Evolutionary conservation across 2,888 invertebrate genomes (phyloP).

Genomic region (Acanthococcus lagerstroemiae): DNA sequence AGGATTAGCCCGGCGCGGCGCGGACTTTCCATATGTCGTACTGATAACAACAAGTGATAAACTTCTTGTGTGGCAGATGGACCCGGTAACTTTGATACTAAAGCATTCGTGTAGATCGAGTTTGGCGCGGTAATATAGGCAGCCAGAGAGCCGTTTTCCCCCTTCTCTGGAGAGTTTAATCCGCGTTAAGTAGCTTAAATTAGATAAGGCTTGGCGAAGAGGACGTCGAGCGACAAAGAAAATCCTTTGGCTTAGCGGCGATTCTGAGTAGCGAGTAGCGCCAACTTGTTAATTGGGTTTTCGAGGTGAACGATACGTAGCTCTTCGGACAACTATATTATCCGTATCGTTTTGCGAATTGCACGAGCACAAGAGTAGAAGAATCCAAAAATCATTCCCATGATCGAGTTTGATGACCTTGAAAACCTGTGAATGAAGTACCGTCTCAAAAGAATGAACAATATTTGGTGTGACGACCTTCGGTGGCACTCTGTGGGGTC

Average conservation of each 20-base stretch:
- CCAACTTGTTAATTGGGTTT: background rate
- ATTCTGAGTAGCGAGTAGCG: background rate
- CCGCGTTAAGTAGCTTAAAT: background rate
- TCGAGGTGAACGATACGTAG: no score
- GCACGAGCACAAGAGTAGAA: no score
- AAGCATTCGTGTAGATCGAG: background rate
- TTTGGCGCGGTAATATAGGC: no score
- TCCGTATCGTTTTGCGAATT: no score
- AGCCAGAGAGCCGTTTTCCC: background rate
- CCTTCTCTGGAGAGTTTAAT: background rate
- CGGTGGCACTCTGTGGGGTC: no score
- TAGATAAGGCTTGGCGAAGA: background rate
- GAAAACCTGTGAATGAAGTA: no score
- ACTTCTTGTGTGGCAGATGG: conserved; percentile 23
- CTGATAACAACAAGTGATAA: conserved; percentile 28
- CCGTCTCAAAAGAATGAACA: no score
- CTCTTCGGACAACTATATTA: no score
- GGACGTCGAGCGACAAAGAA: background rate
- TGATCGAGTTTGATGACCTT: no score
- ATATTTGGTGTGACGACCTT: no score
- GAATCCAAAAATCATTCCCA: no score
- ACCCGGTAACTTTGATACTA: background rate
- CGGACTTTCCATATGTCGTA: conserved; percentile 17
- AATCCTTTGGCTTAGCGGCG: background rate
- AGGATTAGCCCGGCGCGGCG: background rate